Base-by-base conservation (phyloP, 2,888 invertebrate genomes). In the Eupsilia transversa region DNA sequence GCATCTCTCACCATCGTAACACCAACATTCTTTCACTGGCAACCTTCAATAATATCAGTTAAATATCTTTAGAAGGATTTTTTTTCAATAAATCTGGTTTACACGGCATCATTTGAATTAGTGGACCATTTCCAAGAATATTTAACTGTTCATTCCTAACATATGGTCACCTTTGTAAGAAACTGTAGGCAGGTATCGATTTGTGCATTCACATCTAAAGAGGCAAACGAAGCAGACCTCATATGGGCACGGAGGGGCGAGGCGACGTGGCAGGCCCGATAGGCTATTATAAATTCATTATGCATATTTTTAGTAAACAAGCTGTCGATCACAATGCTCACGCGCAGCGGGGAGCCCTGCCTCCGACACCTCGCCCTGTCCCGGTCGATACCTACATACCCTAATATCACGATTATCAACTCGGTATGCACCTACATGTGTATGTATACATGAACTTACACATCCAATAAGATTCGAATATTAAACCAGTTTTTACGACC, bases 281-380 rank as follows among this genome's bases (percentile, higher is more conserved):
- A 90, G 92, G 92, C 92, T 91, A 96, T 96, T 96, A 96, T 96
- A 96, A 93, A 96, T 96, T 96, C 96, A 96, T 96, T 96, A 96
- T 96, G 96, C 96, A 96, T 96, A 96, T 95, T 96, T 96, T 96
- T 95, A 94, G 96, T 96, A 96, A 96, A 96, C 96, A 96, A 95
- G 95, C 95, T 96, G 96, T 96, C 96, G 95, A 95, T 96, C 95
- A 96, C 96, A 96, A 96, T 96, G 94, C 93, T 88, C 89, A 84
- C 88, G 91, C 95, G 90, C 96, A 90, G 95, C 94, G 94, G 96
- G 96, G 90, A 88, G 93, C 91, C 90, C 92, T 91, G 93, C 94
- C 95, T 91, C 94, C 93, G 92, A 93, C 94, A 93, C 94, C 93
- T 94, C 91, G 89, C 91, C 91, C 88, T 88, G 89, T 87, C 91